Percentiles rank a stretch among this genome's conserved stretches.
Evolutionary conservation across 2,113 vertebrate species (phyloP).

Genomic region (Rhinopomastus cyanomelas): DNA sequence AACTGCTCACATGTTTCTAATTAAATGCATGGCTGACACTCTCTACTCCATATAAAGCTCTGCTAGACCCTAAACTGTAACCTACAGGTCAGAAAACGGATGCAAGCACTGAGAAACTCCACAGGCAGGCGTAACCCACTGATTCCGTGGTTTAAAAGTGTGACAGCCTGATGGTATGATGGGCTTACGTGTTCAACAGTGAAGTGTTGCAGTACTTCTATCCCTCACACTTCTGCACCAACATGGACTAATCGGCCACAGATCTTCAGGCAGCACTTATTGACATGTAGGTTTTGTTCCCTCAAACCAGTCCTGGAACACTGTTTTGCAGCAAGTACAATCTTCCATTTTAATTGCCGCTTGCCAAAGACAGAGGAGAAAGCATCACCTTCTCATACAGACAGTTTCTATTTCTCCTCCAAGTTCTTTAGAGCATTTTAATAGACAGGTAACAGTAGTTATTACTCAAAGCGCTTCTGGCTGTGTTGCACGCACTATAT

Average conservation of each 20-base stretch:
- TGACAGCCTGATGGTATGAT: background rate
- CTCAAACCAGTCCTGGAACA: background rate
- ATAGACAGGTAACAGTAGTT: background rate
- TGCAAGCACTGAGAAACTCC: background rate
- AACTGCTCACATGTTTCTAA: background rate
- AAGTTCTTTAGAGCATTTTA: background rate
- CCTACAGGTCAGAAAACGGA: background rate
- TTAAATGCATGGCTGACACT: background rate
- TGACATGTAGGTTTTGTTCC: background rate
- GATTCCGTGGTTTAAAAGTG: background rate
- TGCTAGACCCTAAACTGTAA: background rate
- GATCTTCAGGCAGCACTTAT: background rate
- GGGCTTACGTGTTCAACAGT: accelerated
- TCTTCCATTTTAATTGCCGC: background rate
- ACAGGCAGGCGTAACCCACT: accelerated
- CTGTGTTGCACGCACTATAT: background rate
- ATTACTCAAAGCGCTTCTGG: background rate
- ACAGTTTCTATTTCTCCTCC: background rate
- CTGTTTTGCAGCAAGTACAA: background rate
- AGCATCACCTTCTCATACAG: background rate
- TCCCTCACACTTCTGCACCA: background rate
- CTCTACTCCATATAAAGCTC: background rate
- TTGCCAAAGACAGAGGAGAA: background rate
- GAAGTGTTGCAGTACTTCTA: background rate
- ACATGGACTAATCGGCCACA: background rate